phyloP scores from a whole-genome alignment of 2,113 vertebrate genomes.

The Pristiophorus japonicus region DNA sequence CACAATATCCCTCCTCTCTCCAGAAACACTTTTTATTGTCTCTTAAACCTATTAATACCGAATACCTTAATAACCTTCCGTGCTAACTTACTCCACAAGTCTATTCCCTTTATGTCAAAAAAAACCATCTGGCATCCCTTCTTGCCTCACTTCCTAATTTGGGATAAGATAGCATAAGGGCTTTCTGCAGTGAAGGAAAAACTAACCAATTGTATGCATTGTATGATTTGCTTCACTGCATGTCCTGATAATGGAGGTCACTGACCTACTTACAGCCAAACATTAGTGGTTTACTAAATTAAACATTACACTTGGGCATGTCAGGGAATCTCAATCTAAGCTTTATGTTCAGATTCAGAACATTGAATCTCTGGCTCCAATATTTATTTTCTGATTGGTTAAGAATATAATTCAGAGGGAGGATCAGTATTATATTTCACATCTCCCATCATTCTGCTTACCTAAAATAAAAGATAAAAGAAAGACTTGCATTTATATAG shows the following conservation, averaged over 20 bases:
- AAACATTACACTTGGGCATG: neutral
- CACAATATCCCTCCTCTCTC: neutral
- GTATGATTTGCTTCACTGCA: neutral
- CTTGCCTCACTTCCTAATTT: neutral
- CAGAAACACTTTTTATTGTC: neutral
- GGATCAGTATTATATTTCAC: neutral
- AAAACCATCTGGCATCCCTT: neutral
- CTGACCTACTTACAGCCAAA: neutral
- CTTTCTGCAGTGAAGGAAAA: neutral
- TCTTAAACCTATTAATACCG: neutral
- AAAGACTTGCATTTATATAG: too few relatives aligned
- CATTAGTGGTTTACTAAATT: neutral
- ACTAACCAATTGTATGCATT: neutral
- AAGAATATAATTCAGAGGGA: neutral
- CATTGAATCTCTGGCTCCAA: slow-evolving; percentile 7
- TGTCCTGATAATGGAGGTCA: neutral
- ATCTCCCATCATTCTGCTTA: neutral
- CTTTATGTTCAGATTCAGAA: neutral
- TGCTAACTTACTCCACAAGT: neutral
- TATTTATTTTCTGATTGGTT: too few relatives aligned
- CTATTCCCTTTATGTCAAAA: neutral
- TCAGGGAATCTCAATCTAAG: neutral
- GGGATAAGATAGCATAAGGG: neutral
- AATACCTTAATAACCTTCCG: neutral
- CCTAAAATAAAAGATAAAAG: too few relatives aligned